Percentiles rank a stretch among this genome's conserved stretches.
phyloP scores from a whole-genome alignment of 2,113 vertebrate genomes.

The Benitochromis conjunctus region DNA sequence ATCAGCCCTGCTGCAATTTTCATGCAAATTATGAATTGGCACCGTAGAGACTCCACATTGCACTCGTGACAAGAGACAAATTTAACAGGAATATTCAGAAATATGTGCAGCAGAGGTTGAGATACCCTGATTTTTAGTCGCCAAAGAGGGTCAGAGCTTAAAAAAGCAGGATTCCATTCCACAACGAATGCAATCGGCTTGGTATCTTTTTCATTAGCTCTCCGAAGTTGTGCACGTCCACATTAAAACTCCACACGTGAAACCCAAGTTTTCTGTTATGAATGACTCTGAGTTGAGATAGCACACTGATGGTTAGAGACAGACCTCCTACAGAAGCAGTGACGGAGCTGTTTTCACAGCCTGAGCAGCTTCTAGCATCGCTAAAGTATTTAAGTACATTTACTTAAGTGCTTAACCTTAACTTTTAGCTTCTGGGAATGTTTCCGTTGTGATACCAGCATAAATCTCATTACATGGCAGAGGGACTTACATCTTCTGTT shows the following conservation, averaged over 20 bases:
- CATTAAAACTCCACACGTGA: neutral
- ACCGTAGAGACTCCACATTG: neutral
- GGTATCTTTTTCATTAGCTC: neutral
- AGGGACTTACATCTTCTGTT: neutral
- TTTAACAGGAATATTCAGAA: neutral
- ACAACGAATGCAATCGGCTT: neutral
- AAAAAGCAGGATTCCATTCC: neutral
- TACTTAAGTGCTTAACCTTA: neutral
- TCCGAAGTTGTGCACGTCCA: neutral
- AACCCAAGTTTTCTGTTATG: neutral
- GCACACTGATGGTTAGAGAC: neutral
- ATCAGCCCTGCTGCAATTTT: neutral
- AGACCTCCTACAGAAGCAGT: neutral
- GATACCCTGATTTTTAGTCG: neutral
- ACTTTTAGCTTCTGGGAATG: neutral
- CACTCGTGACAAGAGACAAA: neutral
- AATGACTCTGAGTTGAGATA: neutral
- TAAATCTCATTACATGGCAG: neutral
- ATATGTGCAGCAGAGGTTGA: neutral
- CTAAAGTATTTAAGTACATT: neutral
- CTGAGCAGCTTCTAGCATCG: neutral
- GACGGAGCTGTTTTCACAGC: neutral
- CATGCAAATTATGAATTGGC: neutral
- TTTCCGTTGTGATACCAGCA: neutral
- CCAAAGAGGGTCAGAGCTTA: neutral